A percentile compares a stretch with the other conserved stretches of the same genome.
Evolutionary conservation across 2,888 invertebrate species (phyloP).

Genomic region (Aspidapion aeneum): DNA sequence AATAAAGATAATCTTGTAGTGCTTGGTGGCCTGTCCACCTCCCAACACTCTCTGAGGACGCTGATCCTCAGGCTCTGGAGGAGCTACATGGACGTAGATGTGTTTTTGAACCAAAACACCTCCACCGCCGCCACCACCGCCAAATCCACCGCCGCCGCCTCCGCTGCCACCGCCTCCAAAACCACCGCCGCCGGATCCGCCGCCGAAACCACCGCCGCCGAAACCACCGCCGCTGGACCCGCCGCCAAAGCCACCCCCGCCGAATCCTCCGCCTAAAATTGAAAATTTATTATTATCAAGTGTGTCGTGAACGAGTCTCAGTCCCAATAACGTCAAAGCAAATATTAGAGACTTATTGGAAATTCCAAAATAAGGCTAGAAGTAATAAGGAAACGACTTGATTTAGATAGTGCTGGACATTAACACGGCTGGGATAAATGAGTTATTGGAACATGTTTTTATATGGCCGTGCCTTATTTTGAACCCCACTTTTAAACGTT

Average conservation of each 20-base stretch:
- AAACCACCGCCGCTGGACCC: slow-evolving; percentile 18
- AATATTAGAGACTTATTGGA: too few species aligned
- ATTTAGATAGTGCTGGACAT: too few species aligned
- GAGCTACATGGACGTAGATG: slow-evolving; percentile 85
- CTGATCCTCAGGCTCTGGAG: slow-evolving; percentile 74
- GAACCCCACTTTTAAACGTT: too few species aligned
- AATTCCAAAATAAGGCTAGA: too few species aligned
- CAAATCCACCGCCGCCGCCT: slow-evolving; percentile 18
- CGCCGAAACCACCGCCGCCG: slow-evolving; percentile 13
- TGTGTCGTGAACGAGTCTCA: background rate
- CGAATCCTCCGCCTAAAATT: slow-evolving; percentile 3
- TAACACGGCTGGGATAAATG: too few species aligned
- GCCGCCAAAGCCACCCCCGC: slow-evolving; percentile 12
- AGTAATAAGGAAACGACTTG: too few species aligned
- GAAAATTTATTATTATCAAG: background rate
- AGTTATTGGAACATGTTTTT: too few species aligned
- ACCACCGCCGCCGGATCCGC: slow-evolving; percentile 24
- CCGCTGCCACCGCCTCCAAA: slow-evolving; percentile 28
- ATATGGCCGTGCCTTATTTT: too few species aligned
- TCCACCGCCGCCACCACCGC: slow-evolving; percentile 39
- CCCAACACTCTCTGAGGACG: slow-evolving; percentile 60
- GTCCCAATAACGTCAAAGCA: too few species aligned
- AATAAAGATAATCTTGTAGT: slow-evolving; percentile 89
- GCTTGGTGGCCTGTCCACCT: slow-evolving; percentile 72
- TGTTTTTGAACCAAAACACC: slow-evolving; percentile 55